Conservation (phyloP, 2,113 vertebrate species). For the Crotophaga sulcirostris region DNA sequence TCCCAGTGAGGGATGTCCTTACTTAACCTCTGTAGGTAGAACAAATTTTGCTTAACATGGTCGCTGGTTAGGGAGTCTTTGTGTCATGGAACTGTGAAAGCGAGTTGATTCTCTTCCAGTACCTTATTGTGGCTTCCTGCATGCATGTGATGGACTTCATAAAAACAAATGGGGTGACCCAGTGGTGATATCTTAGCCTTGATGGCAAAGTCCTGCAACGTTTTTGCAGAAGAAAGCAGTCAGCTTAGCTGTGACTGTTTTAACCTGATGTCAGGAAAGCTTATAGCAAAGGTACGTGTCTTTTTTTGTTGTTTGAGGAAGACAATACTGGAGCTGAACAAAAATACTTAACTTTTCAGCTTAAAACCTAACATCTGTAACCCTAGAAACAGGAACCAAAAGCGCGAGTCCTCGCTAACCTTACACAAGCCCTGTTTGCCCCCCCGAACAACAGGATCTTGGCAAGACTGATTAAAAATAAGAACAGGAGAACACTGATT, state of each 20-base stretch:
- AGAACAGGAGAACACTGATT: background rate
- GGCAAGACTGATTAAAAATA: background rate
- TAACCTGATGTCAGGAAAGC: background rate
- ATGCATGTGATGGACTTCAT: background rate
- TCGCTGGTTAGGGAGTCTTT: slow-evolving; percentile 25
- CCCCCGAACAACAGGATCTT: background rate
- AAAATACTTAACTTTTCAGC: background rate
- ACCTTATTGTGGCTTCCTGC: background rate
- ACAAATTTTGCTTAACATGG: background rate
- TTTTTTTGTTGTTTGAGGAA: background rate
- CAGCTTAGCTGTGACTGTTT: background rate
- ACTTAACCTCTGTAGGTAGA: slow-evolving; percentile 5
- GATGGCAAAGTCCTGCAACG: background rate
- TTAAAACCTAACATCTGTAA: background rate
- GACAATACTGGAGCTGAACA: background rate
- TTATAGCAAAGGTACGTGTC: background rate
- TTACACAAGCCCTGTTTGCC: background rate
- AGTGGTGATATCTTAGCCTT: background rate
- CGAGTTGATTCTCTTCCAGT: background rate
- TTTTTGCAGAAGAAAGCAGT: background rate
- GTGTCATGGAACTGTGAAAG: slow-evolving; percentile 22
- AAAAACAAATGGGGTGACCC: background rate
- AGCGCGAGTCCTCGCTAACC: background rate
- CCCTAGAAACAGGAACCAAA: background rate
- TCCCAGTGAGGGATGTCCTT: background rate